Base-by-base conservation (phyloP, 2,797 vertebrate genomes). In the Sebastiscus albofasciatus region DNA sequence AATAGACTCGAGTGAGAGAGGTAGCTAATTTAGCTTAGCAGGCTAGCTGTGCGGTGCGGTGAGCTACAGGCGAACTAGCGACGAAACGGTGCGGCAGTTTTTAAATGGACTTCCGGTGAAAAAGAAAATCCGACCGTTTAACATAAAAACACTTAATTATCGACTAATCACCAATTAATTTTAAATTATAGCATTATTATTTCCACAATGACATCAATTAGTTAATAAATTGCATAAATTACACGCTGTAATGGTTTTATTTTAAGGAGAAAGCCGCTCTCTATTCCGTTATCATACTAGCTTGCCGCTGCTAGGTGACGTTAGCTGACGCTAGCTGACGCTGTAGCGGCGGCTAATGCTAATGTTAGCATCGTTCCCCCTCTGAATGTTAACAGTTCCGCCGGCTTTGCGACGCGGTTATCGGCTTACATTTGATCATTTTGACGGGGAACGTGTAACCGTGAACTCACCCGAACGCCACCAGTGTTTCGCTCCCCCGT, bases 21-120 rank as follows among this genome's bases (percentile, higher is more conserved):
- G 88, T 80, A 83, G 92, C 92, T 92, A 90, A 90, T 83, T 90
- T 94, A 92, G 87, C 91, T 80, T 29, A 84, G 88, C 86, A 52
- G 72, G 82, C 77, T 89, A 90, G 84, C 85, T 84, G 49, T 42
- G 39, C 39, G 13, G 39, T 0, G 62, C 82, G 62, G 77, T 2
- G 72, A 34, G 69, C 75, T 64, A 74, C 39, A 20, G 69, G 66
- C 5, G 7, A 77, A 29, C 27, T 8, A 54, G 49, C 62, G 67
- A 70, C 54, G 39, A 24, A 87, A 46, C 46, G 6, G 67, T 58
- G 66, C 56, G 6, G 18, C 39, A 39, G 14, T 42, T 42, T 52
- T 72, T 49, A 67, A 66, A 65, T 1, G 5, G 67, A 86, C 76
- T 92, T 92, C 93, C 93, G 86, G 87, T 79, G 31, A 74, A 36